Base-by-base conservation (phyloP, 2,113 vertebrate genomes). In the Sapayoa aenigma region DNA sequence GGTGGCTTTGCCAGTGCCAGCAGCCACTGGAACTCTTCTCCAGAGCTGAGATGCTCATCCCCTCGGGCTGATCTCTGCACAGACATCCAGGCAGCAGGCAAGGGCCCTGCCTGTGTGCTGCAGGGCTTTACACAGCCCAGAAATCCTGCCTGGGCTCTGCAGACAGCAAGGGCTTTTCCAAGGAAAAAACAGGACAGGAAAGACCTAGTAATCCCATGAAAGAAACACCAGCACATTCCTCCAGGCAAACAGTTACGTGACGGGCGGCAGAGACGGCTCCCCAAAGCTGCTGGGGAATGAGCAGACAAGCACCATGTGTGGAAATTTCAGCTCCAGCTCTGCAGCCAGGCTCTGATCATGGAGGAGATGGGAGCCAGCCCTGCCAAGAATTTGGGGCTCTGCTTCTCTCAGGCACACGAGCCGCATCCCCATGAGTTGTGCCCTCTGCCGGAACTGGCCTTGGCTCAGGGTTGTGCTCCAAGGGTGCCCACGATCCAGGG, bases 161-260 rank as follows among this genome's bases (percentile, higher is more conserved):
- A 79, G 63, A 74, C 83, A 85, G 91, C 84, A 87, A 63, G 84
- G 81, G 85, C 93, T 96, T 94, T 97, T 93, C 84, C 88, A 89
- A 85, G 93, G 92, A 62, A 67, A 82, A 82, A 92, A 84, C 94
- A 95, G 91, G 93, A 94, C 97, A 97, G 97, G 97, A 97, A 94
- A 97, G 97, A 86, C 85, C 89, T 49, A 52, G 86, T 96, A 94
- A 97, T 96, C 90, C 74, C 41, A 77, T 4, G 21, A 97, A 94
- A 95, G 90, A 88, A 97, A 97, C 96, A 97, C 89, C 98, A 97
- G 97, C 86, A 95, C 98, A 98, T 98, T 98, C 98, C 97, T 98
- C 31, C 96, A 97, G 94, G 95, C 97, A 96, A 94, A 97, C 98
- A 97, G 96, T 97, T 88, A 95, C 68, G 94, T 98, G 98, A 98